Evolutionary conservation across 2,888 invertebrate genomes (phyloP).

Genomic region (Chironomus tentans): DNA sequence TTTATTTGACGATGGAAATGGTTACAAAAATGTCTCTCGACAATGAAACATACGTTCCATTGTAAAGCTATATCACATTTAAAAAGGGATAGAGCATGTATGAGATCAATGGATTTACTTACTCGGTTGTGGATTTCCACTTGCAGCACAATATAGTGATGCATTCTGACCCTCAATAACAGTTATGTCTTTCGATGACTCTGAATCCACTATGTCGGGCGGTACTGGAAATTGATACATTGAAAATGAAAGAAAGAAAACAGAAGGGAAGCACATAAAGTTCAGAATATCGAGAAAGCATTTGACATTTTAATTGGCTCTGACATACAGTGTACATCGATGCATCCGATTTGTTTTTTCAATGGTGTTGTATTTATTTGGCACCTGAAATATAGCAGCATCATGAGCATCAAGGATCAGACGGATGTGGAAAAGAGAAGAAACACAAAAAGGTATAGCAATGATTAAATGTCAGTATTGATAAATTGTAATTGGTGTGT

Average conservation of each 20-base stretch:
- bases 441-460: not conserved
- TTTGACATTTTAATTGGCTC: not conserved
- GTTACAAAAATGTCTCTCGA: not conserved
- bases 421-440: not conserved
- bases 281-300: no score
- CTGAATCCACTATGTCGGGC: constrained; percentile 67
- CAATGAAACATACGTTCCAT: not conserved
- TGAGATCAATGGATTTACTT: not conserved
- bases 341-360: constrained; percentile 68
- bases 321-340: constrained; percentile 60
- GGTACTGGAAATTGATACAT: constrained; percentile 49
- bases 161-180: constrained; percentile 66
- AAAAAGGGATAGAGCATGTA: no score
- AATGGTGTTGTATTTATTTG: constrained; percentile 69
- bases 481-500: not conserved
- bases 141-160: constrained; percentile 61
- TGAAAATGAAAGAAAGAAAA: constrained; percentile 33
- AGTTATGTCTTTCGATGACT: constrained; percentile 65
- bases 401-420: not conserved
- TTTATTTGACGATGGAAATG: no score
- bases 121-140: constrained; percentile 58
- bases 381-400: constrained; percentile 39
- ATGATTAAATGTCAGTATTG: not conserved
- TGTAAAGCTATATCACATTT: no score
- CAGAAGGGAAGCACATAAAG: not conserved